Percentiles rank a stretch among this genome's conserved stretches.
Conservation (phyloP, 2,888 invertebrate species). For the Congeria kusceri region DNA sequence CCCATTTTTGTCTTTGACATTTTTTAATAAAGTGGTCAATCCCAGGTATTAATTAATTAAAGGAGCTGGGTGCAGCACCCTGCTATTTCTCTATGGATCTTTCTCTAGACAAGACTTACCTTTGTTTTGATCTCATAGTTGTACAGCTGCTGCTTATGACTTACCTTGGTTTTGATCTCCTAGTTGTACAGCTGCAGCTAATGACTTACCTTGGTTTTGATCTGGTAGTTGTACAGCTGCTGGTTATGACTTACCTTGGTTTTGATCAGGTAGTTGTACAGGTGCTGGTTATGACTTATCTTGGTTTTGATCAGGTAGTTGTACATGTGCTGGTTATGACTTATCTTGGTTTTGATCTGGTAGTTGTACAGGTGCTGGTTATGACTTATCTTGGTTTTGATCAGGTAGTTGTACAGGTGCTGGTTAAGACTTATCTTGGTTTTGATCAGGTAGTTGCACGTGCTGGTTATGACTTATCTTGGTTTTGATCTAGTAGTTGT, state of each 20-base stretch:
- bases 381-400: constrained; percentile 91
- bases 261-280: constrained; percentile 94
- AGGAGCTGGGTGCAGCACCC: no score
- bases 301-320: no score
- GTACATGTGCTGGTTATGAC: background rate
- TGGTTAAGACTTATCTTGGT: constrained; percentile 90
- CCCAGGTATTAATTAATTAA: no score
- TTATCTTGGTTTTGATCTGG: constrained; percentile 92
- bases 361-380: constrained; percentile 92
- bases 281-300: constrained; percentile 89
- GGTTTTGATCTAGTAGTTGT: constrained; percentile 93
- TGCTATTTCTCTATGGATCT: no score
- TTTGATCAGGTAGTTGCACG: no score
- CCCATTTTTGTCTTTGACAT: no score
- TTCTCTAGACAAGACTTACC: no score
- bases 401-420: constrained; percentile 93
- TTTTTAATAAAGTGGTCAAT: no score
- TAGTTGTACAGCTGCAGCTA: no score
- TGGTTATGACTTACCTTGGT: constrained; percentile 88
- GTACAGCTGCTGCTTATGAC: no score
- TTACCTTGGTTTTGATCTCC: no score
- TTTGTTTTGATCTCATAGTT: no score
- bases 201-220: background rate
- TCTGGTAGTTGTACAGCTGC: background rate
- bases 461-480: constrained; percentile 87